These are phyloP conservation scores for Drosophila atroscutellata DNA, from an alignment of 2,888 invertebrate genomes.

Conservation along the genomic window DNA sequence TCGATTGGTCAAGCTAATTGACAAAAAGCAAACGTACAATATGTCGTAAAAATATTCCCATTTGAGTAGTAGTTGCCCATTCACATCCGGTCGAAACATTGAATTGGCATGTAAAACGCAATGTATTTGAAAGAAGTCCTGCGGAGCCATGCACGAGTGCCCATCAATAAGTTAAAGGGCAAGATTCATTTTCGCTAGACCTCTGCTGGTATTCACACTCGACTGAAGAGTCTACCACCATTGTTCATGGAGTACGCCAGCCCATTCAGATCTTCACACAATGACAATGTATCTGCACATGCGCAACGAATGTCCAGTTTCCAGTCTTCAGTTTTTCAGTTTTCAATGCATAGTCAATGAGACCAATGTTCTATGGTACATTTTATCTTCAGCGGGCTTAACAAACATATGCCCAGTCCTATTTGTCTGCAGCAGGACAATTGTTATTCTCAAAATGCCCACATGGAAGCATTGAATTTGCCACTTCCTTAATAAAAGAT, in stretches of 20 bases:
- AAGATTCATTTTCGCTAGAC: conserved; percentile 46
- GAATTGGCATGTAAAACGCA: conserved; percentile 75
- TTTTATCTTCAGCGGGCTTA: conserved; percentile 19
- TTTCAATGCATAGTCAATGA: conserved; percentile 32
- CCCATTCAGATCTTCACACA: conserved; percentile 66
- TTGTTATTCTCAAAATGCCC: conserved; percentile 12
- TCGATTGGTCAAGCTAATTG: conserved; percentile 48
- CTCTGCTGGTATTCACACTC: conserved; percentile 70
- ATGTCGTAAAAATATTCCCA: conserved; percentile 42
- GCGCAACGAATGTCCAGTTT: conserved; percentile 66
- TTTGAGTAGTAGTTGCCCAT: conserved; percentile 32
- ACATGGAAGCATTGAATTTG: conserved; percentile 13
- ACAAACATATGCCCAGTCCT: conserved; percentile 17
- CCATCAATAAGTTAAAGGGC: conserved; percentile 60
- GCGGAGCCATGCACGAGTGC: conserved; percentile 74
- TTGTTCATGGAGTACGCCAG: conserved; percentile 66
- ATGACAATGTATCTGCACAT: conserved; percentile 59
- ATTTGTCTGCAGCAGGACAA: conserved; percentile 29
- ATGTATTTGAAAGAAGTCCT: conserved; percentile 58
- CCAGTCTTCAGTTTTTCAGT: conserved; percentile 35
- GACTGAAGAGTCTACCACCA: conserved; percentile 58
- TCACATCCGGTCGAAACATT: conserved; percentile 55
- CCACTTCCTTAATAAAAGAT: conserved; percentile 7
- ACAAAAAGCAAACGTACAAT: conserved; percentile 24
- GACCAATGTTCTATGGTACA: conserved; percentile 9